Percentiles rank a stretch among this genome's conserved stretches.
Conservation (phyloP, 2,888 invertebrate species). For the Trichopria drosophilae region DNA sequence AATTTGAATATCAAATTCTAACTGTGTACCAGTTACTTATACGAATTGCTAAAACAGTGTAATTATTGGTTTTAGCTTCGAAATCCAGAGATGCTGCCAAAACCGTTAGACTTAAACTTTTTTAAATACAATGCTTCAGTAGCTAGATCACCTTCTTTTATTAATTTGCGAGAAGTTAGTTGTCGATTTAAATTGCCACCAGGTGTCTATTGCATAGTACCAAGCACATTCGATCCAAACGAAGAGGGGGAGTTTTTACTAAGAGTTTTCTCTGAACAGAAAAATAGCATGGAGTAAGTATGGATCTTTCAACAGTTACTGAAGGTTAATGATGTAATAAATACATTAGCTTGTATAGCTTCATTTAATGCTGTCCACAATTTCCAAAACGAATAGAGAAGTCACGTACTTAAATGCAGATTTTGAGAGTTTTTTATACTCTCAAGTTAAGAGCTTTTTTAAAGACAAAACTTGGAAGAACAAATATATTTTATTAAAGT, state of each 20-base stretch:
- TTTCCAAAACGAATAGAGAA: too few species aligned
- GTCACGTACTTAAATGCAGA: too few species aligned
- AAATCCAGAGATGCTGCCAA: conserved; percentile 69
- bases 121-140: conserved; percentile 94
- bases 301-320: background rate
- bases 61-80: conserved; percentile 66
- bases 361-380: too few species aligned
- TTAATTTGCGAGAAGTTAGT: conserved; percentile 92
- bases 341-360: too few species aligned
- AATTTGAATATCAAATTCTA: conserved; percentile 2
- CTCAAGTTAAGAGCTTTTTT: conserved; percentile 1
- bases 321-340: too few species aligned
- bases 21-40: conserved; percentile 6
- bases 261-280: conserved; percentile 91
- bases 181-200: conserved; percentile 90
- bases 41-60: too few species aligned
- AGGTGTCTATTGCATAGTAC: conserved; percentile 92
- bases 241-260: conserved; percentile 96
- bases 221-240: conserved; percentile 94
- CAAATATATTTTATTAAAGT: conserved; percentile 15
- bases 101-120: conserved; percentile 81
- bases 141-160: conserved; percentile 89
- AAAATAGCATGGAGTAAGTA: conserved; percentile 83
- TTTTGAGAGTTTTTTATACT: background rate
- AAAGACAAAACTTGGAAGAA: too few species aligned